A percentile compares a stretch with the other conserved stretches of the same genome.
phyloP scores from a whole-genome alignment of 2,888 invertebrate species.

The Sturmia bella region DNA sequence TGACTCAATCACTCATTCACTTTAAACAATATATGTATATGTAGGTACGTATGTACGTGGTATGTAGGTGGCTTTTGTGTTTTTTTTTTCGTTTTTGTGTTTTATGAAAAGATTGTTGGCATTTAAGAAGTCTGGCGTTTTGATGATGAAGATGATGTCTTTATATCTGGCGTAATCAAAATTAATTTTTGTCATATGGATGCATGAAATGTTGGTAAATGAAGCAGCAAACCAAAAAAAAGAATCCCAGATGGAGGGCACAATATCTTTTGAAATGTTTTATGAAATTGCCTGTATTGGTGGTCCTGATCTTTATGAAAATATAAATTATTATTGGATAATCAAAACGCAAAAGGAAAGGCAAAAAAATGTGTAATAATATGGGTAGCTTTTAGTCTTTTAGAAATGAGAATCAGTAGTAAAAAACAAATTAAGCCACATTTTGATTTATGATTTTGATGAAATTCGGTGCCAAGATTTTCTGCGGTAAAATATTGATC shows the following conservation, averaged over 20 bases:
- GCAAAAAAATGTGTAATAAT: no score
- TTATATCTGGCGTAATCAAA: conserved; percentile 54
- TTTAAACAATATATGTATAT: conserved; percentile 7
- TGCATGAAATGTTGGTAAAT: conserved; percentile 20
- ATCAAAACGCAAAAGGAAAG: background rate
- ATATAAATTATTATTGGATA: conserved; percentile 6
- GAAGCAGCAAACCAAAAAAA: conserved; percentile 4
- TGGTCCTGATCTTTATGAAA: conserved; percentile 39
- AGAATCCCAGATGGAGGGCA: conserved; percentile 47
- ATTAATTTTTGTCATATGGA: conserved; percentile 50
- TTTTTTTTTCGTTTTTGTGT: conserved; percentile 5
- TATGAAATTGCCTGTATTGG: background rate
- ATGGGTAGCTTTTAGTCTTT: no score
- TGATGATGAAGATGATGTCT: conserved; percentile 67
- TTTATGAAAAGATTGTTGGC: conserved; percentile 42
- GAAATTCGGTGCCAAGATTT: no score
- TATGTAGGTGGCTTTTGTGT: conserved; percentile 62
- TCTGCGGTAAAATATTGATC: no score
- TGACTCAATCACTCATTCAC: conserved; percentile 14
- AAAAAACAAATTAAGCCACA: no score
- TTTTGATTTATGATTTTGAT: no score
- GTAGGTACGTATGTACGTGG: no score
- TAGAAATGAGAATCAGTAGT: no score
- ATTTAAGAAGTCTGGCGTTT: conserved; percentile 46
- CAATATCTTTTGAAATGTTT: background rate